Conservation (phyloP, 2,888 invertebrate genomes). For the Cheilosia urbana region DNA sequence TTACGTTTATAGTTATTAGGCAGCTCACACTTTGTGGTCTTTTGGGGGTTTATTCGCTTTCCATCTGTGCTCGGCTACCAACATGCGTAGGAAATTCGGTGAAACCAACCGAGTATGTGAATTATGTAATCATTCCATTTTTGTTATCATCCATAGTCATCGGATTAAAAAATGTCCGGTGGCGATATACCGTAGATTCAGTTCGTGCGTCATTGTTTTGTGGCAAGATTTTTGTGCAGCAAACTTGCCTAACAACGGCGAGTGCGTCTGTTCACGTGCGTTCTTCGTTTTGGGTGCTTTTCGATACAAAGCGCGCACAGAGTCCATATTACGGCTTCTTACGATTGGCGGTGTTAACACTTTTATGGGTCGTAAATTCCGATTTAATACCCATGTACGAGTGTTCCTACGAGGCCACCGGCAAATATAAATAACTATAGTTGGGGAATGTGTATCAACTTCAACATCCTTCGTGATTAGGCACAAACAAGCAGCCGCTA, state of each 20-base stretch:
- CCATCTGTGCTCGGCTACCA: not conserved
- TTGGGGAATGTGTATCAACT: constrained; percentile 52
- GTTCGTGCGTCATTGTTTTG: constrained; percentile 4
- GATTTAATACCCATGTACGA: constrained; percentile 36
- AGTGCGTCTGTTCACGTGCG: not conserved
- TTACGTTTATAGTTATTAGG: constrained; percentile 58
- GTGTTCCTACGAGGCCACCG: not conserved
- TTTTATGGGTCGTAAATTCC: constrained; percentile 71
- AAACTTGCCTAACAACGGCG: constrained; percentile 6
- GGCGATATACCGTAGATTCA: constrained; percentile 31
- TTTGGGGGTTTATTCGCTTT: not conserved
- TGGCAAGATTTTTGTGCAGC: not conserved
- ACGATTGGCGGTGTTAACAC: constrained; percentile 69
- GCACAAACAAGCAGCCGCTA: constrained; percentile 27
- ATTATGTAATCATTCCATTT: constrained; percentile 30
- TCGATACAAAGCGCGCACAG: not conserved
- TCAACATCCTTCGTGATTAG: constrained; percentile 69
- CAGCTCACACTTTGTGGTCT: constrained; percentile 38
- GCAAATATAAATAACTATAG: constrained; percentile 6
- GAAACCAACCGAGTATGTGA: constrained; percentile 30
- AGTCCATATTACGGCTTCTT: constrained; percentile 69
- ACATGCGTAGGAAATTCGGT: not conserved
- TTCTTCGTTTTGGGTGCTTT: not conserved
- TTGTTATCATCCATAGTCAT: constrained; percentile 37
- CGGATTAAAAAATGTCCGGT: constrained; percentile 39